Conservation (phyloP, 2,113 vertebrate species). For the Dipodomys ordii region DNA sequence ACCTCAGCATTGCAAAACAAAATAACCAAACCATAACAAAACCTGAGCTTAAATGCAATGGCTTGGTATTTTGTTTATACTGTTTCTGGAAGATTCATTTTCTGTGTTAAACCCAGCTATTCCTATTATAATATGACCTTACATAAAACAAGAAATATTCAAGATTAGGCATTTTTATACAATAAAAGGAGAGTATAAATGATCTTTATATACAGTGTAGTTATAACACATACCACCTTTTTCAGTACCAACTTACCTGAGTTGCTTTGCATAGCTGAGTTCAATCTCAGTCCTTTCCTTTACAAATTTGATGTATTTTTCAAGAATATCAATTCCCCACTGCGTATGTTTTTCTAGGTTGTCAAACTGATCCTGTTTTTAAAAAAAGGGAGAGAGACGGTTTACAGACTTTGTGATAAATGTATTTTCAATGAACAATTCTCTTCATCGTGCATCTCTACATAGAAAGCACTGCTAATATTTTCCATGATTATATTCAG, state of each 20-base stretch:
- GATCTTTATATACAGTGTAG: not conserved
- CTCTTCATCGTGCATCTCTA: not conserved
- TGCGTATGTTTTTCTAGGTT: slow-evolving; percentile 98
- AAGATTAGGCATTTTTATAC: not conserved
- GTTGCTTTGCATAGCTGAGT: slow-evolving; percentile 98
- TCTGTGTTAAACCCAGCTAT: slow-evolving; percentile 38
- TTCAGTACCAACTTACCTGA: slow-evolving; percentile 92
- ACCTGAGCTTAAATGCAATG: not conserved
- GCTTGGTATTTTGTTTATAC: slow-evolving; percentile 37
- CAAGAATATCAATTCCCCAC: slow-evolving; percentile 96
- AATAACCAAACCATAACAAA: not conserved
- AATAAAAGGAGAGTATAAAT: slow-evolving; percentile 23
- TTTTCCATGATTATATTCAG: slow-evolving; percentile 72
- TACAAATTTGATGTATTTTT: slow-evolving; percentile 98
- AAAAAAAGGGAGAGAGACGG: slow-evolving; percentile 33
- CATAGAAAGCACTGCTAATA: not conserved
- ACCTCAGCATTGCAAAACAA: not conserved
- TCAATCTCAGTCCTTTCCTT: slow-evolving; percentile 98
- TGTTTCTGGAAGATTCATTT: slow-evolving; percentile 24
- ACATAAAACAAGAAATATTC: not conserved
- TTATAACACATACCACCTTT: not conserved
- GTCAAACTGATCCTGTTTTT: slow-evolving; percentile 96
- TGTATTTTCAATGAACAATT: slow-evolving; percentile 5
- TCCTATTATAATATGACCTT: slow-evolving; percentile 47
- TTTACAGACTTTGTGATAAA: slow-evolving; percentile 57